Base-by-base conservation (phyloP, 1,140 invertebrate species). In the Anthonomus grandis region DNA sequence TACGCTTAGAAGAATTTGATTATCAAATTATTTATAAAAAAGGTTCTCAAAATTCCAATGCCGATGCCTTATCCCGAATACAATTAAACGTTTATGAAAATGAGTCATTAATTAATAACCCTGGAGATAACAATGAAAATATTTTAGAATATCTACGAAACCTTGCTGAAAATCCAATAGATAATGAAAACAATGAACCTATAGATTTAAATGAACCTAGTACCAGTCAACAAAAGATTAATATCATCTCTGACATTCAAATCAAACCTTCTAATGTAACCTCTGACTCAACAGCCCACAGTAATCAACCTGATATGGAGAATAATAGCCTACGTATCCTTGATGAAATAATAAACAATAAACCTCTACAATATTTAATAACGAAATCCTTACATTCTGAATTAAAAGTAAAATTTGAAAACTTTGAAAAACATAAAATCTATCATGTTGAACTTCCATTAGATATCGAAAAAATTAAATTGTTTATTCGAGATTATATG, bases 1-100 rank as follows among this genome's bases (percentile, higher is more conserved):
- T 71, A 8, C 41, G 58, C 52, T 44, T 74, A 12, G 39, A 55
- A 15, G 70, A 77, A 53, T 80, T 73, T 63, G 63, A 76, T 23
- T 77, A 73, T 60, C 71, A 57, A 57, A 73, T 81, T 3, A 51
- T 60, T 8, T 74, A 76, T 51, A 75, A 71, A 63, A 61, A 60
- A 9, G 73, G 72, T 5, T 69, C 63, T 62, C 47, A 49, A 9
- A 76, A 76, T 53, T 4, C 27, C 13, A 55, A 47, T 17, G 57
- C 39, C 3, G 46, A 58, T 25, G 47, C 36, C 22, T 22, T 58
- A 19, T 58, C 47, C 8, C 15, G 37, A 13, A 51, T 58, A 5
- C 4, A 13, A 10, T 4, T 48, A 27, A 38, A 37, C 25, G 34
- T 21, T 1, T 18, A 23, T 15, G 50, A 42, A 41, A 49, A 15